Evolutionary conservation across 2,113 vertebrate genomes (phyloP).

Genomic region (Hyperopisus bebe): DNA sequence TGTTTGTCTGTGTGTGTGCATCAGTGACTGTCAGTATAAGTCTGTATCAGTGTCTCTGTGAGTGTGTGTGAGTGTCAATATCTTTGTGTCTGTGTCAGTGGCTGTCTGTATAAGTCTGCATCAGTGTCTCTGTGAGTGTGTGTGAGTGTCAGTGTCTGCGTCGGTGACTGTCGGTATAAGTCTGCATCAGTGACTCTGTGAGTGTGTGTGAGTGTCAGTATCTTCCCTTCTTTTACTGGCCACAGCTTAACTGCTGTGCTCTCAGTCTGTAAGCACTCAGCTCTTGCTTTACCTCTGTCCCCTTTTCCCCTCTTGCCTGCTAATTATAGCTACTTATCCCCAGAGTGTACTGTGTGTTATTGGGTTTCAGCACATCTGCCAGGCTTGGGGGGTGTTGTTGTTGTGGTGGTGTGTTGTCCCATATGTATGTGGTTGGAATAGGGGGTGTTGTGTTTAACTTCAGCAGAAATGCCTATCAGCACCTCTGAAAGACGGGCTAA

Average conservation of each 20-base stretch:
- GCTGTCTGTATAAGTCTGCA: background rate
- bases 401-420: background rate
- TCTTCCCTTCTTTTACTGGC: slow-evolving; percentile 16
- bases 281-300: background rate
- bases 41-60: no score
- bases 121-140: background rate
- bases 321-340: background rate
- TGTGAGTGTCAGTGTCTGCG: background rate
- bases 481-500: slow-evolving; percentile 24
- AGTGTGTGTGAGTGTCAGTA: background rate
- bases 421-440: background rate
- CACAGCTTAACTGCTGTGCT: slow-evolving; percentile 24
- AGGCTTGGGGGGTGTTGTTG: background rate
- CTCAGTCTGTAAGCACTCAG: slow-evolving; percentile 20
- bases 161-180: background rate
- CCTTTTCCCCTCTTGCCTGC: background rate
- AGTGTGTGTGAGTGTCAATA: no score
- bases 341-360: background rate
- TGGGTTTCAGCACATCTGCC: background rate
- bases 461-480: slow-evolving; percentile 18
- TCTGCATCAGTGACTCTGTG: background rate
- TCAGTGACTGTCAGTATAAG: no score
- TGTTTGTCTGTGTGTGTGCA: background rate
- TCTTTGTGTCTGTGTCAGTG: background rate
- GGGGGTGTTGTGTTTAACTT: background rate